Base-by-base conservation (phyloP, 2,797 vertebrate genomes). In the Syngnathus acus region DNA sequence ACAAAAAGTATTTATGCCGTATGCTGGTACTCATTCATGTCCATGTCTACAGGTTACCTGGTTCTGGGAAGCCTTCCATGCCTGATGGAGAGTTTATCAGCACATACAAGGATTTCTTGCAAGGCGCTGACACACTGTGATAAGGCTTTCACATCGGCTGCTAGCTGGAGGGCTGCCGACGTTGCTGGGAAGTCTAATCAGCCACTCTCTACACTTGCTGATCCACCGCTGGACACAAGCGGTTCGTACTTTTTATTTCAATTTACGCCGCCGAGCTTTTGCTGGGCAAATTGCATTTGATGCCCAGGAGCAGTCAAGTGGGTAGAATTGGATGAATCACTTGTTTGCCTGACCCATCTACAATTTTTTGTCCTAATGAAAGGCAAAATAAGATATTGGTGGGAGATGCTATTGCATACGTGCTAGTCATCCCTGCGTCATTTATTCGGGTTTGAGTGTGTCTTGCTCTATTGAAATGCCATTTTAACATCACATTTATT, bases 271-370 rank as follows among this genome's bases (percentile, higher is more conserved):
- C 71, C 89, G 91, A 83, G 88, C 83, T 88, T 87, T 78, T 82
- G 80, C 86, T n/a, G 19, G 9, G 81, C 86, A 92, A 94, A 94
- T 92, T 93, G 91, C 94, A 92, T 93, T 92, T 88, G 90, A 92
- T 90, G 91, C 91, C 90, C 81, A 84, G 78, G 85, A 89, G 87
- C 55, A 17, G 32, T 16, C 87, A 82, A 85, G 85, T 89, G 86
- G 86, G 86, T 90, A 92, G 94, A 94, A 92, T 88, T 88, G 79
- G 86, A 77, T 87, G 92, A 92, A 94, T 90, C 90, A 80, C 88
- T 92, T 90, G 86, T 88, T 85, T 77, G 87, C 78, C 16, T 87
- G 86, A 89, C 77, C 77, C 79, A 86, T 85, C 78, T 32, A 4
- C 83, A 81, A 37, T 76, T 77, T 81, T 51, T 21, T 51, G 21